Evolutionary conservation across 2,888 invertebrate genomes (phyloP).

Genomic region (Agriopis marginaria): DNA sequence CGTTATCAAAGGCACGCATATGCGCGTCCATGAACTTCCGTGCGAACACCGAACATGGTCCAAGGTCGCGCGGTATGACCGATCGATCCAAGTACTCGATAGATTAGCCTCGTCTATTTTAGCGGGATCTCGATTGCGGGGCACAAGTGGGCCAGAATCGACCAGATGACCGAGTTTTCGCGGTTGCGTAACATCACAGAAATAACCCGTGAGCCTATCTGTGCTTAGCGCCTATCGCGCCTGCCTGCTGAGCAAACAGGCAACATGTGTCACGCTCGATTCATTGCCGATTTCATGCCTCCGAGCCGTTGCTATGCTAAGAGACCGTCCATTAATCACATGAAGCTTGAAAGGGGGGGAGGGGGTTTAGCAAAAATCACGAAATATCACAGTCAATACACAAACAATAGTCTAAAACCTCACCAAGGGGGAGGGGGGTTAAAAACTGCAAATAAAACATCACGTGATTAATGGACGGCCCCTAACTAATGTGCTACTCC

Average conservation of each 20-base stretch:
- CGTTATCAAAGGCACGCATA: conserved; percentile 49
- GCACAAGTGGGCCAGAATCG: conserved; percentile 63
- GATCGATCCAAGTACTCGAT: conserved; percentile 72
- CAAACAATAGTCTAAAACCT: too few relatives aligned
- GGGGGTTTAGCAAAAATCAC: too few relatives aligned
- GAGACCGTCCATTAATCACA: too few relatives aligned
- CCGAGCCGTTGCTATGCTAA: conserved; percentile 29
- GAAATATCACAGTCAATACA: too few relatives aligned
- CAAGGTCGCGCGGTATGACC: conserved; percentile 75
- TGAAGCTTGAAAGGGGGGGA: too few relatives aligned
- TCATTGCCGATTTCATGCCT: conserved; percentile 40
- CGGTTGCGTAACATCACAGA: conserved; percentile 72
- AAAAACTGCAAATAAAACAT: too few relatives aligned
- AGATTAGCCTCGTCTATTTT: conserved; percentile 73
- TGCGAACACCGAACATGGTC: conserved; percentile 61
- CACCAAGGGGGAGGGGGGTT: too few relatives aligned
- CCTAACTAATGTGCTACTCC: conserved; percentile 27
- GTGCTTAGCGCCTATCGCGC: conserved; percentile 49
- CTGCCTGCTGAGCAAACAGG: conserved; percentile 41
- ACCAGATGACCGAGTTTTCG: conserved; percentile 78
- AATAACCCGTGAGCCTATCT: conserved; percentile 59
- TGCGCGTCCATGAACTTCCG: conserved; percentile 82
- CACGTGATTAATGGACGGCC: too few relatives aligned
- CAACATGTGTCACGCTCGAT: conserved; percentile 45
- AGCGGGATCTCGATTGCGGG: conserved; percentile 64